These are phyloP conservation scores for Menura novaehollandiae DNA, from an alignment of 2,113 vertebrate genomes.

Conservation along the genomic window DNA sequence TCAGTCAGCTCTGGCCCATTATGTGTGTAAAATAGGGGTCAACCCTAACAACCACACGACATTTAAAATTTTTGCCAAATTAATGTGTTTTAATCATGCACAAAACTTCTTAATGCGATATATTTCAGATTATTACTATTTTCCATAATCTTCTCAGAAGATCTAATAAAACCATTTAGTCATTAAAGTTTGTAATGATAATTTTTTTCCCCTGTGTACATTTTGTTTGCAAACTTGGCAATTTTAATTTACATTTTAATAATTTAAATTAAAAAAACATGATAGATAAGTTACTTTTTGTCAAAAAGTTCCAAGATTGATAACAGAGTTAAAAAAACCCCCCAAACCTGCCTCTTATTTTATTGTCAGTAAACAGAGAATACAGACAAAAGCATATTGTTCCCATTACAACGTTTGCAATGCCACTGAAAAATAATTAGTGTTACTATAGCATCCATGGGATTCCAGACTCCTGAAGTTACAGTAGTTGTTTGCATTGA, in stretches of 20 bases:
- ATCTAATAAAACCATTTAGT: not conserved
- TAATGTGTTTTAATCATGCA: not conserved
- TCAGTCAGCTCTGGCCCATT: not conserved
- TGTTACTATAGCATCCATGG: not conserved
- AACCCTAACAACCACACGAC: not conserved
- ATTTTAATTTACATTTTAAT: not conserved
- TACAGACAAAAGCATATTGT: not conserved
- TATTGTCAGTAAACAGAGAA: not conserved
- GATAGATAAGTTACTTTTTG: not conserved
- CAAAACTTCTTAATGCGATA: not conserved
- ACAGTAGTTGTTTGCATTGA: not conserved
- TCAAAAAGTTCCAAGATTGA: not conserved
- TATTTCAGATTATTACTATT: not conserved
- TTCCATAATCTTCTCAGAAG: not conserved
- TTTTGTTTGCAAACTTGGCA: not conserved
- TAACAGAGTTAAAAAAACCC: not conserved
- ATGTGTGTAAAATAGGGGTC: not conserved
- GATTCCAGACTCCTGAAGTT: not conserved
- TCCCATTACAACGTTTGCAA: not conserved
- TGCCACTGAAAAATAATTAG: not conserved
- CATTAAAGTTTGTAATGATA: not conserved
- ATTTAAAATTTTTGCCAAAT: not conserved
- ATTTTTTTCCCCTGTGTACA: not conserved
- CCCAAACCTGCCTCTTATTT: not conserved
- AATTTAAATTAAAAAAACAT: not conserved